phyloP scores from a whole-genome alignment of 2,113 vertebrate genomes.

The Lichenostomus cassidix region DNA sequence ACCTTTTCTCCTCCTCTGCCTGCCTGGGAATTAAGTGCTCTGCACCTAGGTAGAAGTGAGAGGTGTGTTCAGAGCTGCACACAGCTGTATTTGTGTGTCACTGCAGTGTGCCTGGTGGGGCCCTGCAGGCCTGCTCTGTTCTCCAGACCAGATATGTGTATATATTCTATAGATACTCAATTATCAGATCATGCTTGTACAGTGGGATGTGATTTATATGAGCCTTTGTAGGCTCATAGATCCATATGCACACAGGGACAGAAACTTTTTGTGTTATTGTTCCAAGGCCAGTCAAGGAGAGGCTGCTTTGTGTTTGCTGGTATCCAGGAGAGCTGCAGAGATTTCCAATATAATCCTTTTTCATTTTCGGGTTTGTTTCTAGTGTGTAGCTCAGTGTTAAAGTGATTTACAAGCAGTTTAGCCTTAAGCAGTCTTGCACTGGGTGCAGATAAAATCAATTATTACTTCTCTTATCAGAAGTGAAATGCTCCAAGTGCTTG shows the following conservation, averaged over 20 bases:
- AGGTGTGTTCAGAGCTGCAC: neutral
- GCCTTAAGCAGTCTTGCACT: constrained; percentile 3
- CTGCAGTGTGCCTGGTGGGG: neutral
- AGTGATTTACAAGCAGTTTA: constrained; percentile 45
- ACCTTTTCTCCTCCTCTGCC: neutral
- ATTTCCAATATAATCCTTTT: neutral
- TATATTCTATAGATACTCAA: neutral
- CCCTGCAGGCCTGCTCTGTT: neutral
- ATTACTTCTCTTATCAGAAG: constrained; percentile 36
- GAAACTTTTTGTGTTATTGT: neutral
- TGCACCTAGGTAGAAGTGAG: neutral
- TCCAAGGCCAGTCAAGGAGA: neutral
- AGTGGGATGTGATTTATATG: accelerated
- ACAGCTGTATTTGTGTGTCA: neutral
- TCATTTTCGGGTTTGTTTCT: constrained; percentile 48
- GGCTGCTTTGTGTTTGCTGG: neutral
- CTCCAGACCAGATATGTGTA: neutral
- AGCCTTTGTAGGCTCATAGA: neutral
- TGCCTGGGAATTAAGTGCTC: neutral
- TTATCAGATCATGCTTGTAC: accelerated
- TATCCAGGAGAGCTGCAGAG: neutral
- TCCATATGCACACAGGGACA: neutral
- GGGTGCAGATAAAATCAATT: constrained; percentile 48
- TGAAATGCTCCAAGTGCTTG: neutral
- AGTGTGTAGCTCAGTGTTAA: neutral